Base-by-base conservation (phyloP, 2,113 vertebrate genomes). In the Microtus pennsylvanicus region DNA sequence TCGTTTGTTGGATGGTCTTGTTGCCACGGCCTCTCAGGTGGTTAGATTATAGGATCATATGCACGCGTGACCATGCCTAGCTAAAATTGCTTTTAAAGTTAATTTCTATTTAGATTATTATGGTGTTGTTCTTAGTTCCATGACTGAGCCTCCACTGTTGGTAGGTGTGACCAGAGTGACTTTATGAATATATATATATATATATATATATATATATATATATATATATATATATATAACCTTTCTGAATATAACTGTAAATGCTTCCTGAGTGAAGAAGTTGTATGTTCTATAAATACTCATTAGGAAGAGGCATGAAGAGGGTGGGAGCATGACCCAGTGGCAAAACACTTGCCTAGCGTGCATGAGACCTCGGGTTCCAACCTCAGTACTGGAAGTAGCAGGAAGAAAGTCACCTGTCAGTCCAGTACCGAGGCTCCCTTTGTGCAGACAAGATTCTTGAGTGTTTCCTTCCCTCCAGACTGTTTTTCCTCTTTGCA, bases 81-180 rank as follows among this genome's bases (percentile, higher is more conserved):
- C 42, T 52, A 94, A n/a, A 65, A 75, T 45, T 83, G 85, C 86
- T 94, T 82, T 67, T 87, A 81, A 94, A 77, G 83, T 88, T 91
- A 81, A 78, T 93, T 93, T 93, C 74, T 77, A 85, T 82, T 96
- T 93, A 69, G 80, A n/a, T 61, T 52, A 74, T 89, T 42, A 45
- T 3, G 89, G 19, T 24, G 35, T 94, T 90, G 52, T 74, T 82
- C 76, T 90, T 63, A 80, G 87, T 75, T 81, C 52, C 58, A n/a
- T 76, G 85, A 83, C 69, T 93, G 50, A 90, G 65, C 70, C 52
- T 80, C 42, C 67, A 0, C 30, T 77, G 33, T 87, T 96, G 24
- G n/a, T 76, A 83, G 22, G 63, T 83, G 88, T 87, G 92, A 82
- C 70, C 2, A 30, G 55, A 92, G n/a, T 90, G 24, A 95, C 90